Evolutionary conservation across 1,140 invertebrate genomes (phyloP), one percentile per base, ranked within the genome.

Genomic region (Lanistes nyassanus): DNA sequence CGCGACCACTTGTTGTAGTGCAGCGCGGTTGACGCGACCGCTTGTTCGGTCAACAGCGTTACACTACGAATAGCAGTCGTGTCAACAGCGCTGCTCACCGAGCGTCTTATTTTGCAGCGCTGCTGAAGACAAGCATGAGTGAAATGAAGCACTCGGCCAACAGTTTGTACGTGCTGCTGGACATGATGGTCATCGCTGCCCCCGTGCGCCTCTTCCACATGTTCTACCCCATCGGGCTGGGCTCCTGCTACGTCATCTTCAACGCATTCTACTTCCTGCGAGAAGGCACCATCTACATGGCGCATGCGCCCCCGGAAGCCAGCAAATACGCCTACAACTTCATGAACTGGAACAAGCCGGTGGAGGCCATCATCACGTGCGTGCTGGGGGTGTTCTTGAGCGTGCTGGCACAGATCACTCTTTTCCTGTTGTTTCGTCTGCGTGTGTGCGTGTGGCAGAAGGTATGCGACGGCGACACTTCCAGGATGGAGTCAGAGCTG

Each of bases 211-310:
- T 88, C 29, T 76, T 87, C 55, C 87, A 88, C 74, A 76, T 88
- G 80, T 79, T 88, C 65, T 86, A 81, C 74, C 79, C 85, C 5
- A 69, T 87, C n/a, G 79, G 78, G 34, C 76, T 87, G 13, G 87
- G 86, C 23, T 84, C 84, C n/a, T 69, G 83, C 37, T 88, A 88
- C 76, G 81, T 82, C 9, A 64, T 87, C 66, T 88, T 87, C 80
- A 87, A 88, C 78, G 84, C 83, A 55, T 47, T 86, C 67, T 87
- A 87, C 77, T 88, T 86, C 81, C 80, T 85, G 64, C 84, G 86
- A 73, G 79, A 86, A 51, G 85, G 85, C 9, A 84, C 80, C 23
- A 81, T 87, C 31, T 60, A 84, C 68, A 55, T 42, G 51, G 68
- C 55, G 29, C 67, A 26, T 4, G 39, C 66, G n/a, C 26, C 21